Conservation (phyloP, 2,797 vertebrate species). For the Sternotherus odoratus region DNA sequence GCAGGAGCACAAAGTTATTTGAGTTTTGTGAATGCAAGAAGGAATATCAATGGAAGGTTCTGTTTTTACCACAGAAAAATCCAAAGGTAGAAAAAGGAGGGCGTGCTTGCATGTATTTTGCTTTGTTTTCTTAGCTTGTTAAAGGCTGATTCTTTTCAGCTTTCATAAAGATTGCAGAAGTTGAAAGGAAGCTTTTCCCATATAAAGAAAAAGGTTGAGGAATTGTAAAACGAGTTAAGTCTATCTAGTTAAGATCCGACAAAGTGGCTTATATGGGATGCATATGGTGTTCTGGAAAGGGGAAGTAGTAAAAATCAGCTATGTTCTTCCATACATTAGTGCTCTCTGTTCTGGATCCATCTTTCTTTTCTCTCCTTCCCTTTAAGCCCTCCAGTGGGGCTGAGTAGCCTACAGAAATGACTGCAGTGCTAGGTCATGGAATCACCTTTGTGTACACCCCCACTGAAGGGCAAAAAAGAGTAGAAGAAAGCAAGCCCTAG, state of each 20-base stretch:
- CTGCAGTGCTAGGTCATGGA: not conserved
- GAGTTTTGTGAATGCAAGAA: conserved; percentile 48
- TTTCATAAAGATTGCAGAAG: not conserved
- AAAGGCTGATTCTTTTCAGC: conserved; percentile 16
- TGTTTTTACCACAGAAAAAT: conserved; percentile 49
- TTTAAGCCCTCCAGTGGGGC: not conserved
- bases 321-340: not conserved
- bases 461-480: not conserved
- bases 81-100: not conserved
- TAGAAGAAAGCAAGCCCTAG: not conserved
- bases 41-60: conserved; percentile 16
- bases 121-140: conserved; percentile 24
- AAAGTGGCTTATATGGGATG: conserved; percentile 2
- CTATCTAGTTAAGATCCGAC: not conserved
- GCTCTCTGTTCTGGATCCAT: not conserved
- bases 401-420: not conserved
- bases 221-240: not conserved
- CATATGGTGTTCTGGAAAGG: not conserved
- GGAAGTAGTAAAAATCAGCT: not conserved
- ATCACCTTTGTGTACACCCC: not conserved
- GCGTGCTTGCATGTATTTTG: not conserved
- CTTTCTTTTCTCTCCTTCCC: not conserved
- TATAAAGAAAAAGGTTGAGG: not conserved
- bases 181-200: conserved; percentile 25
- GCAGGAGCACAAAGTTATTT: conserved; percentile 52